These are phyloP conservation scores for Heliconius charithonia DNA, from an alignment of 2,888 invertebrate genomes.

Conservation along the genomic window DNA sequence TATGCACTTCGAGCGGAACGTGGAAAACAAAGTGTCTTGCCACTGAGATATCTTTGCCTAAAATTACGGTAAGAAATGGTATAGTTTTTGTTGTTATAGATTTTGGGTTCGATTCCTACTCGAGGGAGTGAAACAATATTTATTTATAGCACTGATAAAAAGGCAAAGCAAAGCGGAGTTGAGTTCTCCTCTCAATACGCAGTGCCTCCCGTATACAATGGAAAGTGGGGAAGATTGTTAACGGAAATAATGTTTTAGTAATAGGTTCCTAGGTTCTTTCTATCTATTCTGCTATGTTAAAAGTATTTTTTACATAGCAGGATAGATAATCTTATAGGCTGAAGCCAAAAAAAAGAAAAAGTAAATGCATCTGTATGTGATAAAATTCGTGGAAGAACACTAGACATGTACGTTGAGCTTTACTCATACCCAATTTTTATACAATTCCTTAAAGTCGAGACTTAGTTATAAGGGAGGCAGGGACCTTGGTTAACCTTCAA, in stretches of 20 bases:
- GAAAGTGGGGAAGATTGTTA: not conserved
- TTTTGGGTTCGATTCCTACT: not conserved
- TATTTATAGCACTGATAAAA: not conserved
- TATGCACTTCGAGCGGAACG: too few relatives aligned
- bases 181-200: not conserved
- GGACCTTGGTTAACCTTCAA: too few relatives aligned
- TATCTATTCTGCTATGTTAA: not conserved
- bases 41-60: too few relatives aligned
- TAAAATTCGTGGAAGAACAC: too few relatives aligned
- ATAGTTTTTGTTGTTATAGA: not conserved
- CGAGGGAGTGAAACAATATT: not conserved
- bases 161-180: not conserved
- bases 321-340: too few relatives aligned
- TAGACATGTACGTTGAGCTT: too few relatives aligned
- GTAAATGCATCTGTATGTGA: not conserved
- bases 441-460: too few relatives aligned
- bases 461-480: too few relatives aligned
- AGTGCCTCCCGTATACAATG: not conserved
- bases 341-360: not conserved
- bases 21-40: too few relatives aligned
- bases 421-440: too few relatives aligned
- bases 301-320: too few relatives aligned
- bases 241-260: not conserved
- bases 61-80: too few relatives aligned
- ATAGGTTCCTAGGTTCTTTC: not conserved